These are phyloP conservation scores for Hyposoter didymator DNA, from an alignment of 2,888 invertebrate species.

Conservation along the genomic window DNA sequence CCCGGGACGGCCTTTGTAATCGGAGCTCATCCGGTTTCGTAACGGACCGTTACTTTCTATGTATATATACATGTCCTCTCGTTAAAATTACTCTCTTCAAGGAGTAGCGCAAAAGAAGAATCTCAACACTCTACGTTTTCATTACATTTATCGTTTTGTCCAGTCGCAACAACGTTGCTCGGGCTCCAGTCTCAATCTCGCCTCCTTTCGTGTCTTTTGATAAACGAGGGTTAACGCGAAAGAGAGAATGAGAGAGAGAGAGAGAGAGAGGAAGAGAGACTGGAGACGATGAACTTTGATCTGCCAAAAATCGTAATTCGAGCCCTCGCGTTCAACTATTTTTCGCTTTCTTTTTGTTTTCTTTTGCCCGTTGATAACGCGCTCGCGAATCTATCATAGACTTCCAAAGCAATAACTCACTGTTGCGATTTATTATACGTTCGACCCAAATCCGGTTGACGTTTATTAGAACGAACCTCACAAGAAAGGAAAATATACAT, in stretches of 20 bases:
- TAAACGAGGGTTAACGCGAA: neutral
- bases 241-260: neutral
- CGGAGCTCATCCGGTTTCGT: slow-evolving; percentile 63
- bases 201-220: slow-evolving; percentile 7
- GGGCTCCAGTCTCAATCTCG: slow-evolving; percentile 51
- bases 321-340: neutral
- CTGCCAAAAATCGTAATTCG: neutral
- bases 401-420: slow-evolving; percentile 3
- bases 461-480: neutral
- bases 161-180: slow-evolving; percentile 44
- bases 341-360: neutral
- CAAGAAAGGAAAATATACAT: neutral
- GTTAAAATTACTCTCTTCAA: slow-evolving; percentile 28
- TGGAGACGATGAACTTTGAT: slow-evolving; percentile 20
- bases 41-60: slow-evolving; percentile 24
- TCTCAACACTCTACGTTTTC: slow-evolving; percentile 23
- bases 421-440: slow-evolving; percentile 13
- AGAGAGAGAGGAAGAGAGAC: neutral
- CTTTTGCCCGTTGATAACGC: neutral
- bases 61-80: slow-evolving; percentile 4
- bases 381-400: neutral
- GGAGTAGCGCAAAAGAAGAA: slow-evolving; percentile 12
- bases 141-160: slow-evolving; percentile 40
- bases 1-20: slow-evolving; percentile 62
- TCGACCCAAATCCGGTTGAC: slow-evolving; percentile 42